Base-by-base conservation (phyloP, 2,888 invertebrate species). In the Ypsolopha sequella region DNA sequence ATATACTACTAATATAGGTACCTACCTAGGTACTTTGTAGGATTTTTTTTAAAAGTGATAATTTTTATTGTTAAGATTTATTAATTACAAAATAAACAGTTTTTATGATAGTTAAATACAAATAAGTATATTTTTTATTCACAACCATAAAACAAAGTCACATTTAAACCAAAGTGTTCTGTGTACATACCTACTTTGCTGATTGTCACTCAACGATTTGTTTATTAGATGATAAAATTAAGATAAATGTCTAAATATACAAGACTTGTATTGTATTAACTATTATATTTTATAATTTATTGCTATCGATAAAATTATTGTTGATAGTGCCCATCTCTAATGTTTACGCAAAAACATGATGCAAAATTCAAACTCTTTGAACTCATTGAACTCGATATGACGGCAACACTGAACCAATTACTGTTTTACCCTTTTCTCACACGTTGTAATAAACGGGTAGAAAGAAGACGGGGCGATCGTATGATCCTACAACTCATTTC, bases 401-500 rank as follows among this genome's bases (percentile, higher is more conserved):
- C 52, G 54, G 54, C 57, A 60, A 59, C 54, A 54, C 53, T 48
- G 52, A 48, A 36, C 51, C 38, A 39, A 7, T 45, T 50, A 7
- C n/a, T 50, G 4, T 36, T 53, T 47, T 53, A 41, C 75, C 76
- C 59, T 63, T 58, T 56, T 79, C 66, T 39, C 52, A 52, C 72
- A 4, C 33, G 6, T 2, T 13, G 48, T 53, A 61, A 59, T 59
- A 11, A 52, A 47, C 38, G 52, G 6, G 68, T 50, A 54, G 7
- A 60, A 76, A 58, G 41, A 67, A 63, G 76, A 74, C 44, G 56
- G 66, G 56, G 57, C 11, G 66, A 85, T 85, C 85, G 82, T 84
- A 84, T 70, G 85, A 84, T 84, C 70, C 68, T 67, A 72, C 77
- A 73, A 63, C 65, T 62, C 68, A 57, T 67, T 64, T 66, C 62